These are phyloP conservation scores for Pangasius mekongensis DNA, from an alignment of 2,797 vertebrate species.

Conservation along the genomic window DNA sequence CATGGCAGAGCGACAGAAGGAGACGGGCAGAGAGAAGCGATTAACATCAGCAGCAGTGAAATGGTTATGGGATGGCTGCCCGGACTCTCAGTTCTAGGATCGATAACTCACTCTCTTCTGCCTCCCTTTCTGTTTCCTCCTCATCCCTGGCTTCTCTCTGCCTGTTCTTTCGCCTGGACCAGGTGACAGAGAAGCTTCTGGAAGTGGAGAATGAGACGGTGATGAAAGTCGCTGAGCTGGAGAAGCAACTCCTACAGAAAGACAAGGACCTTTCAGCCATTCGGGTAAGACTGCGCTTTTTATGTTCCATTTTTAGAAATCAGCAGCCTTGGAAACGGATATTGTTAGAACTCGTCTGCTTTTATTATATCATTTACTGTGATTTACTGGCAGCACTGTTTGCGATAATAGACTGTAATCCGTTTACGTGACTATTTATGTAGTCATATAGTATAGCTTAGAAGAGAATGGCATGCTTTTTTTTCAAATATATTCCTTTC, in stretches of 20 bases:
- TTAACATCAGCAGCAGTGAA: slow-evolving; percentile 30
- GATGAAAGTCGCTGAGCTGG: slow-evolving; percentile 95
- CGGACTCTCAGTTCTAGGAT: background rate
- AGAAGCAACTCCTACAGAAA: slow-evolving; percentile 91
- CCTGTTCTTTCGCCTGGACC: slow-evolving; percentile 29
- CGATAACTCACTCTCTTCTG: slow-evolving; percentile 32
- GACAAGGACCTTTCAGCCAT: slow-evolving; percentile 89
- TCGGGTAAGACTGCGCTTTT: slow-evolving; percentile 76
- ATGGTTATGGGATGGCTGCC: slow-evolving; percentile 52
- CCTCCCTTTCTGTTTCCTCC: background rate
- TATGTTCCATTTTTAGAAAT: background rate
- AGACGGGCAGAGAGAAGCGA: slow-evolving; percentile 18
- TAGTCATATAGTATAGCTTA: background rate
- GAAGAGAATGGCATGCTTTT: background rate
- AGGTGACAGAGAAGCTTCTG: slow-evolving; percentile 96
- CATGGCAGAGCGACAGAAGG: background rate
- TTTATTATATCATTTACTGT: background rate
- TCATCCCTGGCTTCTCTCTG: background rate
- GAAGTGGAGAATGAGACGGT: slow-evolving; percentile 97
- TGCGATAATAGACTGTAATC: background rate
- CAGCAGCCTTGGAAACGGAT: background rate
- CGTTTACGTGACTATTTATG: too few species aligned
- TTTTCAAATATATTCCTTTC: background rate
- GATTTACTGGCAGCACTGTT: background rate
- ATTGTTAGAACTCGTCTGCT: background rate